Evolutionary conservation across 2,113 vertebrate species (phyloP), one percentile per base, ranked within the genome.

Genomic region (Anhinga rufa): DNA sequence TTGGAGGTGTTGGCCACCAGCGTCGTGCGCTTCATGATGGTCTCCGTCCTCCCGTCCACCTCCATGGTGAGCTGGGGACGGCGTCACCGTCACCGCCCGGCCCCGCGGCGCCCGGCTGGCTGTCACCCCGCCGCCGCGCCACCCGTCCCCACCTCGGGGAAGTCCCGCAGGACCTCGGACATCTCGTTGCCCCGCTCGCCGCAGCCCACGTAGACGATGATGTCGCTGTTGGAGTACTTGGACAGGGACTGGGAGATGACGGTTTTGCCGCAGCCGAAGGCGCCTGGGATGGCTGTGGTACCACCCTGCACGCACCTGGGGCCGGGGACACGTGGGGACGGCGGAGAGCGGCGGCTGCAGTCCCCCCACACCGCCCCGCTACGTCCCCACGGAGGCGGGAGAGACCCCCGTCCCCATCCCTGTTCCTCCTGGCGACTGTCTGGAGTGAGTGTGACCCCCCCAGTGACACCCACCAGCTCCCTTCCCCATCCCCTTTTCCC

Each of bases 161-260:
- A 98, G 81, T 97, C 97, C 77, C 96, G 42, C 28, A 98, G 96
- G 36, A 97, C 97, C 76, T 98, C 97, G 4, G 97, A 96, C 97
- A 98, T 98, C 71, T 98, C 97, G 7, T 98, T 97, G 58, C 97
- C 97, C 0, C 97, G 87, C 91, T 98, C 97, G 2, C 97, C 96
- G 3, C 97, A 98, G 48, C 97, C 97, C 83, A 97, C 97, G 12
- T 98, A 97, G 60, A 98, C 95, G 44, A 97, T 98, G 82, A 97
- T 4, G 13, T 98, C 97, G 3, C 97, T 98, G 85, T 98, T 98
- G 95, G 97, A 98, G 29, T 92, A 98, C 64, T 98, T 98, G 88
- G 97, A 98, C 22, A 98, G 93, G 4, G 97, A 92, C 19, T 98
- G 97, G 3, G 97, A 97, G 36, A 98, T 97, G 42, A 98, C 97